phyloP scores from a whole-genome alignment of 2,113 vertebrate genomes.

The Petrocephalus microphthalmus region DNA sequence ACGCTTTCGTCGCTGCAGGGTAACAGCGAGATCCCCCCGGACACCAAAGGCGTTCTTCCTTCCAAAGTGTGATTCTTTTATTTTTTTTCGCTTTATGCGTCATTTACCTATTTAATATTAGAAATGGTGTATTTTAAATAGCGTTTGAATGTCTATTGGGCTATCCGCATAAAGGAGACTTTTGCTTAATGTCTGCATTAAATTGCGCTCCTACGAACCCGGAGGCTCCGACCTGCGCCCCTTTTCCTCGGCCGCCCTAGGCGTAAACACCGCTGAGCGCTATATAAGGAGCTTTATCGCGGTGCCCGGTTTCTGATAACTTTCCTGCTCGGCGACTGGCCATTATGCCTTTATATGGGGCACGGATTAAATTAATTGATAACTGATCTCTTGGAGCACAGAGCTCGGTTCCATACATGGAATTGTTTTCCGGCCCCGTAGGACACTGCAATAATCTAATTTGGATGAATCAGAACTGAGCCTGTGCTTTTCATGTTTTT shows the following conservation, averaged over 20 bases:
- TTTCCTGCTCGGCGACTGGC: not conserved
- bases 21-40: not conserved
- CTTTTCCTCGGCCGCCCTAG: not conserved
- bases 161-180: not conserved
- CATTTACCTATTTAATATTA: not conserved
- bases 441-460: not conserved
- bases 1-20: conserved; percentile 2
- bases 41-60: not conserved
- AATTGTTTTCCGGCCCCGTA: not conserved
- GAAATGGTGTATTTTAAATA: not conserved
- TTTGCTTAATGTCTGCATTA: not conserved
- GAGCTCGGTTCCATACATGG: not conserved
- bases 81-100: not conserved
- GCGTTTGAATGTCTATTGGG: not conserved
- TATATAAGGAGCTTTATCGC: not conserved
- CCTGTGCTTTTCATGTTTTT: not conserved
- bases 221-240: not conserved
- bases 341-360: conserved; percentile 4
- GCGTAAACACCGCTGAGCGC: not conserved
- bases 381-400: conserved; percentile 2
- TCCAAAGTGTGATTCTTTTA: not conserved
- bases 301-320: not conserved
- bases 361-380: not conserved
- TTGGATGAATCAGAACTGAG: not conserved
- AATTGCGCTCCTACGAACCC: not conserved